Evolutionary conservation across 1,140 invertebrate genomes (phyloP), one percentile per base, ranked within the genome.

Genomic region (Epicauta chinensis): DNA sequence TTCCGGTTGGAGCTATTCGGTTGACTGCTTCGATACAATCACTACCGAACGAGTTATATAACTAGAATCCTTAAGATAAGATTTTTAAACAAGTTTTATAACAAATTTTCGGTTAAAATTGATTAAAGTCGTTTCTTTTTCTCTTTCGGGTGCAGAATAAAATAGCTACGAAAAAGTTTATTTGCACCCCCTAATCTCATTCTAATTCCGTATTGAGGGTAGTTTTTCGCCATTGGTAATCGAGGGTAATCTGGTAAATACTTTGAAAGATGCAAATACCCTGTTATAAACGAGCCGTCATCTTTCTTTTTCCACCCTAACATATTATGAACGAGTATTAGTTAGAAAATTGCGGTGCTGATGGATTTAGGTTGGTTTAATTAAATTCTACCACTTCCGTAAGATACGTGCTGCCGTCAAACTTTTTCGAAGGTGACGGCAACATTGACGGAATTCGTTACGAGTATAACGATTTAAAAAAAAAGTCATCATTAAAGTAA

Each of bases 341-440:
- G 56, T 59, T 59, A 38, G 53, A 59, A 54, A 59, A 59, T 59
- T 59, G 56, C 56, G 52, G 56, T 45, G 51, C 53, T 53, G 56
- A 59, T 59, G 56, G 56, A 55, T 59, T 55, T 52, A 42, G 46
- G 53, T 59, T 43, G 47, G 42, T 59, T 59, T 59, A 59, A 59
- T 59, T 59, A 59, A 59, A 59, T 59, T 59, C 53, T 55, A 48
- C 56, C 52, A 55, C 56, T 59, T 55, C 42, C 53, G 47, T 45
- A 23, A 23, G 23, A 23, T 23, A 7, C 23, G 23, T 7, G 7
- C 42, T 47, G 34, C 45, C 17, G 45, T 46, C 50, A 53, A 58
- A 58, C 45, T 51, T 58, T 46, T 14, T 34, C 34, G 35, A 47
- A 53, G 51, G 45, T 47, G 55, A 46, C 53, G 51, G 51, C 51